A percentile compares a stretch with the other conserved stretches of the same genome.
Conservation (phyloP, 1,140 invertebrate genomes). For the Drosophila rufa region DNA sequence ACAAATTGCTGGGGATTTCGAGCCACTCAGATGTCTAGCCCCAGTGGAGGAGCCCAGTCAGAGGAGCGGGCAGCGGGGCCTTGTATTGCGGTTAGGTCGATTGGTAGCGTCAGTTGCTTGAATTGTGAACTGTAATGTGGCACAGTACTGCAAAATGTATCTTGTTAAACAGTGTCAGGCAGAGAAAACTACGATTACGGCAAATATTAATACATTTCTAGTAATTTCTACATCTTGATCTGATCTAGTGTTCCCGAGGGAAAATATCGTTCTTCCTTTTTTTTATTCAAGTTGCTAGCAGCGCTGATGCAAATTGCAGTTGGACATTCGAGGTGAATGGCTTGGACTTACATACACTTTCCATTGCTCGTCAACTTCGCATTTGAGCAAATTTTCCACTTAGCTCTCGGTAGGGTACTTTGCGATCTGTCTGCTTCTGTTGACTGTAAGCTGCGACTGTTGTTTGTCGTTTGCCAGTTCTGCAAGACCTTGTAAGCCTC, state of each 20-base stretch:
- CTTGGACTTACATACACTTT: slow-evolving; percentile 37
- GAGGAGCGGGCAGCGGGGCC: neutral
- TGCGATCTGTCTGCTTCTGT: neutral
- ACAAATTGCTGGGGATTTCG: slow-evolving; percentile 77
- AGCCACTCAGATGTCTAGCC: slow-evolving; percentile 55
- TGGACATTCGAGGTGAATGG: slow-evolving; percentile 70
- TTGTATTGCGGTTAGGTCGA: slow-evolving; percentile 35
- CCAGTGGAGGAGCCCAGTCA: neutral
- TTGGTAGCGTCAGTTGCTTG: slow-evolving; percentile 60
- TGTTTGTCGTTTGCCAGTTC: slow-evolving; percentile 24
- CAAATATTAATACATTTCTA: too few relatives aligned
- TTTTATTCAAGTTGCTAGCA: neutral
- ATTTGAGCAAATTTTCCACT: slow-evolving; percentile 71
- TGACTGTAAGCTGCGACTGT: slow-evolving; percentile 54
- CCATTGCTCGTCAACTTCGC: slow-evolving; percentile 19
- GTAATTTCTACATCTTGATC: too few relatives aligned
- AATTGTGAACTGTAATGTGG: slow-evolving; percentile 59
- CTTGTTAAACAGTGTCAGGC: neutral
- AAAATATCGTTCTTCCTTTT: too few relatives aligned
- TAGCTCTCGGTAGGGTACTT: slow-evolving; percentile 52
- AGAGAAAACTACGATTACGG: too few relatives aligned
- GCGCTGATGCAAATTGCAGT: slow-evolving; percentile 33
- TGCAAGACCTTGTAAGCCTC: slow-evolving; percentile 4
- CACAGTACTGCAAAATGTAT: slow-evolving; percentile 6
- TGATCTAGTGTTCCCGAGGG: too few relatives aligned